These are phyloP conservation scores for Oncopodura yosiiana DNA, from an alignment of 1,140 invertebrate genomes.

Conservation along the genomic window DNA sequence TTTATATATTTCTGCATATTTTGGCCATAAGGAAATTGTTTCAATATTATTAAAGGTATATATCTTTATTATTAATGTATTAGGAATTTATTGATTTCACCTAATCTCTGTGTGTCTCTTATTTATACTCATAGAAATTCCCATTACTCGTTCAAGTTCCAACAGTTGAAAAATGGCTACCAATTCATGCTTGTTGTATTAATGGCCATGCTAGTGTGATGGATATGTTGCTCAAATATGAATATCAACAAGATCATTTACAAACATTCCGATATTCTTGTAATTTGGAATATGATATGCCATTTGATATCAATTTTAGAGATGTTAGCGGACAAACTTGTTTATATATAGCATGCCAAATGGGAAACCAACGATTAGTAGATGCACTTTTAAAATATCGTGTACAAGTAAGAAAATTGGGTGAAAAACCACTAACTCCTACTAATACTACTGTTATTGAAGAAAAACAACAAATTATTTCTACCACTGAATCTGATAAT, in stretches of 20 bases:
- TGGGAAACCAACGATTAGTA: conserved; percentile 71
- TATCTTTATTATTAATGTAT: conserved; percentile 9
- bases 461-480: neutral
- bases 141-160: conserved; percentile 54
- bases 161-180: conserved; percentile 85
- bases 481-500: too few species aligned
- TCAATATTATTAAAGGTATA: conserved; percentile 58
- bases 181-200: conserved; percentile 82
- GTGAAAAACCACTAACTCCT: conserved; percentile 34
- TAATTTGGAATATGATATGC: conserved; percentile 61
- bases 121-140: conserved; percentile 46
- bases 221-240: conserved; percentile 55
- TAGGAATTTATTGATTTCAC: neutral
- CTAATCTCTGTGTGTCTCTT: conserved; percentile 3
- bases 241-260: conserved; percentile 41
- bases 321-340: conserved; percentile 83
- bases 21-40: conserved; percentile 70
- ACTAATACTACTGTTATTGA: conserved; percentile 20
- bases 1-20: conserved; percentile 80
- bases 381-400: conserved; percentile 65
- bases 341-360: conserved; percentile 73
- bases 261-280: conserved; percentile 51
- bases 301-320: conserved; percentile 80
- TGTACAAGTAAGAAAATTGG: conserved; percentile 54
- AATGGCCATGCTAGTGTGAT: conserved; percentile 69